phyloP scores from a whole-genome alignment of 2,113 vertebrate genomes.

The Oryzias melastigma region DNA sequence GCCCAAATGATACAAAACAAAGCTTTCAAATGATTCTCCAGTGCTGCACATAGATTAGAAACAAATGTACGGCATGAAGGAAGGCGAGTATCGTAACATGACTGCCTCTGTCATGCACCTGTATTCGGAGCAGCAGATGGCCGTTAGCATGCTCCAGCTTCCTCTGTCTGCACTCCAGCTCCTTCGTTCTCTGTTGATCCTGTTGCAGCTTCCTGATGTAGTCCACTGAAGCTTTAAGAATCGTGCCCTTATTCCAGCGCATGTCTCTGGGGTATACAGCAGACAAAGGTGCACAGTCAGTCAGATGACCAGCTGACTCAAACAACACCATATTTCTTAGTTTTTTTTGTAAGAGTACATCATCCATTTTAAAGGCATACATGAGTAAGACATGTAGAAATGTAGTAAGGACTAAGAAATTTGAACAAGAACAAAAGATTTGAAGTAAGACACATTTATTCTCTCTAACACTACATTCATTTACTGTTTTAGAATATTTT shows the following conservation, averaged over 20 bases:
- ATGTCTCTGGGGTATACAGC: constrained; percentile 82
- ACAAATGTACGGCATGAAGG: too few relatives aligned
- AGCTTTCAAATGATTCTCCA: background rate
- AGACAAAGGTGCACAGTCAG: constrained; percentile 63
- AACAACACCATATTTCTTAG: constrained; percentile 36
- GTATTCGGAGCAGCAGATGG: constrained; percentile 85
- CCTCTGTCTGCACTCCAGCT: constrained; percentile 87
- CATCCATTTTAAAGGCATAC: constrained; percentile 4
- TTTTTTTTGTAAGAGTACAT: constrained; percentile 62
- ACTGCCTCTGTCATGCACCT: constrained; percentile 46
- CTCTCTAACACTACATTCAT: too few relatives aligned
- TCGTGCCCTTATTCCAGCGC: constrained; percentile 97
- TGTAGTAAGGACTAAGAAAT: background rate
- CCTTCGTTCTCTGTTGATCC: constrained; percentile 91
- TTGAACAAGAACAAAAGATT: background rate
- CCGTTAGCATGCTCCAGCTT: constrained; percentile 88
- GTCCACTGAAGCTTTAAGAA: constrained; percentile 93
- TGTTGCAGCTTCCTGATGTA: constrained; percentile 92
- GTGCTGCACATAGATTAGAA: background rate
- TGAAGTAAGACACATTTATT: too few relatives aligned
- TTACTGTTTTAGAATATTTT: too few relatives aligned
- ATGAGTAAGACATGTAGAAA: constrained; percentile 8
- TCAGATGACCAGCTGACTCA: constrained; percentile 63
- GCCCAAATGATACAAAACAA: too few relatives aligned
- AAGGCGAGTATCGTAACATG: too few relatives aligned